Conservation (phyloP, 2,113 vertebrate species). For the Numenius arquata region DNA sequence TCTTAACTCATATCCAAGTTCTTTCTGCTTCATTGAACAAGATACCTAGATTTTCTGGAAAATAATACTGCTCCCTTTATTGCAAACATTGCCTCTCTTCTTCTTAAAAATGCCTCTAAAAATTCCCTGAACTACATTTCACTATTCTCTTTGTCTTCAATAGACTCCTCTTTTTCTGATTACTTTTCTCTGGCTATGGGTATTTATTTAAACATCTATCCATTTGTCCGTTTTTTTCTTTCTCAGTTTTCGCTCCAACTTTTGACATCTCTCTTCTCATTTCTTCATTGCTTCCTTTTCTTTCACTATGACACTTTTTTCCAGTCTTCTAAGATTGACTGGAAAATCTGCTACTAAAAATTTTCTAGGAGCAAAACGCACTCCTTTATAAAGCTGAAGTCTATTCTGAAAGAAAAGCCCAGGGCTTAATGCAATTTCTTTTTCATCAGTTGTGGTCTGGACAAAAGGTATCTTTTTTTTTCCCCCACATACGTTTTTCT, state of each 20-base stretch:
- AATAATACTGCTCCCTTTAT: neutral
- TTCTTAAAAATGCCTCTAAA: neutral
- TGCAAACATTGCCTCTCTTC: neutral
- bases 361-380: neutral
- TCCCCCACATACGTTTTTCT: neutral
- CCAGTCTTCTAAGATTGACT: neutral
- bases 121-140: neutral
- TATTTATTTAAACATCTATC: neutral
- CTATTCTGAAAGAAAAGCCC: constrained; percentile 3
- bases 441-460: neutral
- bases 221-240: neutral
- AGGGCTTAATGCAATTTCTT: constrained; percentile 43
- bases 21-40: constrained; percentile 10
- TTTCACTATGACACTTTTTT: neutral
- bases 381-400: neutral
- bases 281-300: neutral
- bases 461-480: constrained; percentile 26
- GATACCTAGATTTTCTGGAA: neutral
- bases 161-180: neutral
- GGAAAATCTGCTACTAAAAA: neutral
- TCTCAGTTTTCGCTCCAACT: neutral
- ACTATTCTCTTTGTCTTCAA: neutral
- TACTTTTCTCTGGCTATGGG: neutral
- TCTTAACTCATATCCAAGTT: neutral
- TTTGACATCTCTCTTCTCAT: neutral